Evolutionary conservation across 2,888 invertebrate species (phyloP).

Genomic region (Sussaba pulchella): DNA sequence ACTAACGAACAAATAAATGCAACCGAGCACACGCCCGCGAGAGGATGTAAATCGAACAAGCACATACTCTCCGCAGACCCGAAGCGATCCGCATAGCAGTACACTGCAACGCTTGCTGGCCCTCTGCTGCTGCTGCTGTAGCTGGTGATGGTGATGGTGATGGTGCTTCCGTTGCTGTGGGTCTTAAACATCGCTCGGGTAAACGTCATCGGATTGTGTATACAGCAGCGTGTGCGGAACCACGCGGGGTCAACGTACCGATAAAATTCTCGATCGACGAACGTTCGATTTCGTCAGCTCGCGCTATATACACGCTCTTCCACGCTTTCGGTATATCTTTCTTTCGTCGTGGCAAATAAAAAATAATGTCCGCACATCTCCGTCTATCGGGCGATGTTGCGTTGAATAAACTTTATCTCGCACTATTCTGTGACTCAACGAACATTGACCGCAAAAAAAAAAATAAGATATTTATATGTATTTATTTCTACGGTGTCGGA

Average conservation of each 20-base stretch:
- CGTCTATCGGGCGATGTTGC: neutral
- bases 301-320: neutral
- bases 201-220: slow-evolving; percentile 67
- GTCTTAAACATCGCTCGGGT: slow-evolving; percentile 53
- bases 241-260: slow-evolving; percentile 74
- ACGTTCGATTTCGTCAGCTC: slow-evolving; percentile 64
- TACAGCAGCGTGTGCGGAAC: slow-evolving; percentile 33
- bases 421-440: neutral
- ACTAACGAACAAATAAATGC: slow-evolving; percentile 34
- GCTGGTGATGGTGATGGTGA: too few relatives aligned
- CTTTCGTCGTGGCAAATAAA: neutral
- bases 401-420: too few relatives aligned
- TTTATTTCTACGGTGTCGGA: too few relatives aligned
- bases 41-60: slow-evolving; percentile 68
- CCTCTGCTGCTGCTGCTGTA: slow-evolving; percentile 1
- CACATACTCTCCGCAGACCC: slow-evolving; percentile 51
- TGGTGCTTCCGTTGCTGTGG: slow-evolving; percentile 26
- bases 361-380: neutral
- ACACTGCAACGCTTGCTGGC: slow-evolving; percentile 9
- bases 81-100: slow-evolving; percentile 38
- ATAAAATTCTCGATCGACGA: slow-evolving; percentile 76
- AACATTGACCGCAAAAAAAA: too few relatives aligned
- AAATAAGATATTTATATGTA: neutral
- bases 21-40: slow-evolving; percentile 26
- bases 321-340: neutral